A percentile compares a stretch with the other conserved stretches of the same genome.
These are phyloP conservation scores for Phaedon cochleariae DNA, from an alignment of 2,888 invertebrate species.

Conservation along the genomic window DNA sequence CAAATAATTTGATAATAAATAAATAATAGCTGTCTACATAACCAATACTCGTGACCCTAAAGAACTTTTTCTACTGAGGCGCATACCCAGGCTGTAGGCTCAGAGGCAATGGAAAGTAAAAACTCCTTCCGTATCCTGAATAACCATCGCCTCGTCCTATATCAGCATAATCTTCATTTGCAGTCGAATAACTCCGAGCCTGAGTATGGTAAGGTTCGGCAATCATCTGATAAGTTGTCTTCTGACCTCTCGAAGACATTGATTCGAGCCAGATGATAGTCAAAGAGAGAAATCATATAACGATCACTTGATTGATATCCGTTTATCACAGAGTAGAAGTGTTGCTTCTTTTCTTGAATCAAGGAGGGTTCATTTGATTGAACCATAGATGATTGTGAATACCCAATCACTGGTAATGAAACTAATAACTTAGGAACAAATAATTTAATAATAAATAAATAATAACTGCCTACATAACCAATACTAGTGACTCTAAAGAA, in stretches of 20 bases:
- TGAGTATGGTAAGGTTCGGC: slow-evolving; percentile 67
- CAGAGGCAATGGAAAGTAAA: slow-evolving; percentile 55
- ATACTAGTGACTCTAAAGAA: neutral
- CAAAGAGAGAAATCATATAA: no score
- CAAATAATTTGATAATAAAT: slow-evolving; percentile 37
- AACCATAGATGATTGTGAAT: no score
- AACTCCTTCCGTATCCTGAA: slow-evolving; percentile 62
- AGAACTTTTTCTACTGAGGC: slow-evolving; percentile 36
- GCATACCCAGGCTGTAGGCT: slow-evolving; percentile 53
- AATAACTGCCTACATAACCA: slow-evolving; percentile 24
- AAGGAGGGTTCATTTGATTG: no score
- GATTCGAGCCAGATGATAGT: slow-evolving; percentile 75
- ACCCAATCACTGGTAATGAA: neutral
- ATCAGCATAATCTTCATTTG: slow-evolving; percentile 66
- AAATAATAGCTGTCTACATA: slow-evolving; percentile 28
- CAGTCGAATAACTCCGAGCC: slow-evolving; percentile 68
- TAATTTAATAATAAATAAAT: slow-evolving; percentile 36
- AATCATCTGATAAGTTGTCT: slow-evolving; percentile 81
- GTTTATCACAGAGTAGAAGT: no score
- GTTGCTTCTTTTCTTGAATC: no score
- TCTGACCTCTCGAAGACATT: slow-evolving; percentile 63
- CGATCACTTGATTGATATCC: no score
- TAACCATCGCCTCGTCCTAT: slow-evolving; percentile 53
- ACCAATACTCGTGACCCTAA: neutral
- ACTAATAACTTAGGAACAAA: slow-evolving; percentile 26